A percentile compares a stretch with the other conserved stretches of the same genome.
Conservation (phyloP, 2,888 invertebrate genomes). For the Pristionchus entomophagus region DNA sequence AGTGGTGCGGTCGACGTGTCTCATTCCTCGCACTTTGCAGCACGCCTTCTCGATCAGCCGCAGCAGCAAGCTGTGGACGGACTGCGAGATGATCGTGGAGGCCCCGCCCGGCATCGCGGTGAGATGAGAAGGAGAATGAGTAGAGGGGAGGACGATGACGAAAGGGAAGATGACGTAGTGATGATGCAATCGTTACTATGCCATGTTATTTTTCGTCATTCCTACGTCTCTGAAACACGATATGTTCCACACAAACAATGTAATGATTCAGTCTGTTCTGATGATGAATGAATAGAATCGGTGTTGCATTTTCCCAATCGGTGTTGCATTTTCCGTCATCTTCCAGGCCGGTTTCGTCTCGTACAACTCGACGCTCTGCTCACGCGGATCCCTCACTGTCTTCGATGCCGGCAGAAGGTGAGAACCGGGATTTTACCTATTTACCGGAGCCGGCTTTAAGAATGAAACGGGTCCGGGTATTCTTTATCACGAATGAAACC, state of each 20-base stretch:
- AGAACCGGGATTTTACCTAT: neutral
- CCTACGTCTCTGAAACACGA: no score
- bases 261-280: no score
- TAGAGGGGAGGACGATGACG: neutral
- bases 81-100: neutral
- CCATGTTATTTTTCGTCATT: no score
- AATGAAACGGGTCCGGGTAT: no score
- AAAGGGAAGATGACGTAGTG: neutral
- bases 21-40: neutral
- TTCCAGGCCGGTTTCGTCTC: neutral
- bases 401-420: neutral
- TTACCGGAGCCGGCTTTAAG: neutral
- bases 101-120: conserved; percentile 13
- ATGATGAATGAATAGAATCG: no score
- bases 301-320: no score
- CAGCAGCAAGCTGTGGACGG: conserved; percentile 30
- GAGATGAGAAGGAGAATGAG: neutral
- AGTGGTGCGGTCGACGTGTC: neutral
- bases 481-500: no score
- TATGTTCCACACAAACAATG: no score
- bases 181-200: neutral
- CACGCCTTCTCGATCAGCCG: neutral
- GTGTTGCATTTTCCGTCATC: no score
- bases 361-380: neutral
- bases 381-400: neutral